Evolutionary conservation across 2,797 vertebrate species (phyloP), one percentile per base, ranked within the genome.

Genomic region (Chanos chanos): DNA sequence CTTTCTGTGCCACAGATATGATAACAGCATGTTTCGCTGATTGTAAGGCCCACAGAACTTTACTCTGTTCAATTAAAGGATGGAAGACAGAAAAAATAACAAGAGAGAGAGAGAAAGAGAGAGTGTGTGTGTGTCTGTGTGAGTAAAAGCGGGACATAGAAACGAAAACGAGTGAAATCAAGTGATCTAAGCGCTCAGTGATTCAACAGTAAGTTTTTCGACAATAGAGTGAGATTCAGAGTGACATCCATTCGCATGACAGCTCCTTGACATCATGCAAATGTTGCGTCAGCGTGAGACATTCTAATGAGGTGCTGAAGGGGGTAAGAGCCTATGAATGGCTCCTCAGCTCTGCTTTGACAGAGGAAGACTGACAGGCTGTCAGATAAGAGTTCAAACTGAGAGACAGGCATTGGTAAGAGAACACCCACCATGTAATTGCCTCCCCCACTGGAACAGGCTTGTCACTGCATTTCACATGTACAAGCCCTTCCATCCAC

Each of bases 351-450:
- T 33, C 31, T 33, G n/a, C 12, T 13, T 12, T 27, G 36, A 13
- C 36, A n/a, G 36, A 13, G 36, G 15, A 13, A 50, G 37, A 61
- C 57, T 54, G 68, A 37, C 62, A 44, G 13, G 7, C 51, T 65
- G 44, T 61, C 51, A 60, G 57, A 65, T 66, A 61, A 57, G 44
- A 49, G 22, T 54, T 49, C 55, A 54, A 18, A 5, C 37, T 37
- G 52, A 25, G 61, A 45, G 47, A 56, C 56, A 54, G 25, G 44
- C 49, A 5, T 50, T 28, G 1, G 37, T 30, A n/a, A n/a, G 33
- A 16, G 34, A 41, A 41, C 43, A 37, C 44, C 33, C 36, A 53
- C n/a, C 12, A 21, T 22, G 44, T 71, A 44, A 61, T 66, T 71
- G 52, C 61, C 52, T 56, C 54, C 40, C 6, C 16, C 15, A 44